Base-by-base conservation (phyloP, 2,888 invertebrate species). In the Eutolmus rufibarbis region DNA sequence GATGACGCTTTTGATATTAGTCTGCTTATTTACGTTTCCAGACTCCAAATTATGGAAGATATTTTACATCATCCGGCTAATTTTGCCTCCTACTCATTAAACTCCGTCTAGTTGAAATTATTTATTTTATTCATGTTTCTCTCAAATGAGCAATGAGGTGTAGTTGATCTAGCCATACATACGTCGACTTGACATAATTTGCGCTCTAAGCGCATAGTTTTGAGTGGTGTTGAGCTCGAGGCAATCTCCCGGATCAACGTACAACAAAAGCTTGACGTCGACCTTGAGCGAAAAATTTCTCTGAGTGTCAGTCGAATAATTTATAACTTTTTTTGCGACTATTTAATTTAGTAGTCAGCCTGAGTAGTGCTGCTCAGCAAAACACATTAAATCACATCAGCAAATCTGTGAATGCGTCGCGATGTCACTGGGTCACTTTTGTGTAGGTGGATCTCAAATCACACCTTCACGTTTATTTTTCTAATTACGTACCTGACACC, bases 401-500 rank as follows among this genome's bases (percentile, higher is more conserved):
- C 19, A 82, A n/a, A 82, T 31, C 19, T 19, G 56, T 28, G 56
- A 81, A 51, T 37, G 7, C 34, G 46, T 28, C 1, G 31, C 8
- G 28, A 3, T 66, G 9, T 23, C 66, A 66, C 66, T 66, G 8
- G 23, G 28, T 23, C 28, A 51, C 23, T 78, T n/a, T 9, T 79
- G 51, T 79, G 51, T 79, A 51, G 79, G 79, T 79, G 51, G 51
- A 14, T 79, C 23, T 51, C 51, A 28, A 51, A 5, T 51, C 51
- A 23, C 51, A 79, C 31, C 14, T 28, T 19, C 56, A 12, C 14
- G 56, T 0, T 23, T 51, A 51, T 7, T 14, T 79, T 79, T 28
- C 56, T 57, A 76, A 16, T 19, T 37, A 82, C 82, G 28, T 85
- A 85, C 85, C 85, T 85, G 74, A 85, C 46, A 2, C 74, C 74